Evolutionary conservation across 2,888 invertebrate species (phyloP).

Genomic region (Drosophila neotestacea): DNA sequence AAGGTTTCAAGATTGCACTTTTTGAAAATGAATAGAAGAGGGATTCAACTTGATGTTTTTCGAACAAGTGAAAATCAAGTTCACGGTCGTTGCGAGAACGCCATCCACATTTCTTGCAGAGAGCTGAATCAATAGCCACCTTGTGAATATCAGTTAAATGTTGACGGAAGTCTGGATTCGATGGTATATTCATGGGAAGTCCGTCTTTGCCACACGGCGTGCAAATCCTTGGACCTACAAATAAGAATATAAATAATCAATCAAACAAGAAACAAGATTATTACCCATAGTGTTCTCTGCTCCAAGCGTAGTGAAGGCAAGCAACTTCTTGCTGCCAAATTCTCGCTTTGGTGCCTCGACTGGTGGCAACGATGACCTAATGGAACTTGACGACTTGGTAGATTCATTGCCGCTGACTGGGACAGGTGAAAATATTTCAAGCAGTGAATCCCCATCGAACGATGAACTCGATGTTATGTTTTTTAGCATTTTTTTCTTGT

Average conservation of each 20-base stretch:
- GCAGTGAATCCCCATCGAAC: background rate
- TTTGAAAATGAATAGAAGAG: constrained; percentile 21
- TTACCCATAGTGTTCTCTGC: constrained; percentile 22
- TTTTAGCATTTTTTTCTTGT: constrained; percentile 10
- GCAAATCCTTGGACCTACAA: constrained; percentile 21
- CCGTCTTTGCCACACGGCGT: constrained; percentile 2
- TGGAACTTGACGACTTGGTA: background rate
- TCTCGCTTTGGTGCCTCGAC: background rate
- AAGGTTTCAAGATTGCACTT: background rate
- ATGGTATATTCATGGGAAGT: background rate
- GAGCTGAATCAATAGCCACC: constrained; percentile 9
- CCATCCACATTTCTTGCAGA: constrained; percentile 29
- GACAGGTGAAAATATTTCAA: background rate
- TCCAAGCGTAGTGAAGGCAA: background rate
- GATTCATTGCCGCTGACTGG: background rate
- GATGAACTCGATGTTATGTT: background rate
- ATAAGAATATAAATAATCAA: no score
- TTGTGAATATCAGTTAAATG: constrained; percentile 13
- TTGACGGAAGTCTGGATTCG: constrained; percentile 11
- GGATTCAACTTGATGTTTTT: constrained; percentile 17
- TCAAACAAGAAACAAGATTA: background rate
- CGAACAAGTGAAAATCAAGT: constrained; percentile 9
- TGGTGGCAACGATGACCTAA: background rate
- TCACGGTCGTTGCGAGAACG: constrained; percentile 11
- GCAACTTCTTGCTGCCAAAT: background rate